Conservation (phyloP, 2,888 invertebrate genomes). For the Pyralis farinalis region DNA sequence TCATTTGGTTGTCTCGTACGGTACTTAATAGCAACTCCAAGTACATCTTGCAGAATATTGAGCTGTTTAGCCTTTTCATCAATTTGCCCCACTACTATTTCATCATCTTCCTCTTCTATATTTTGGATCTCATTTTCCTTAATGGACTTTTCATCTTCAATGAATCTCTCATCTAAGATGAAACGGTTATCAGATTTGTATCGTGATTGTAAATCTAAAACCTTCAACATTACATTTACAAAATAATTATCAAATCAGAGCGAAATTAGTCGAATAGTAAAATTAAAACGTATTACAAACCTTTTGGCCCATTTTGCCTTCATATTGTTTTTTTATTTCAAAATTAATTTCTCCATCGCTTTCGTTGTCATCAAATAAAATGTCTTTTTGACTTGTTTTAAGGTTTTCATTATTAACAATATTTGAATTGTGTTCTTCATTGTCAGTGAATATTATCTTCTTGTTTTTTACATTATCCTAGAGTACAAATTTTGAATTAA, state of each 20-base stretch:
- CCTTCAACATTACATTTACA: slow-evolving; percentile 46
- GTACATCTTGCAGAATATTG: slow-evolving; percentile 77
- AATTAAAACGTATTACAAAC: slow-evolving; percentile 34
- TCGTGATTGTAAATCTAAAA: slow-evolving; percentile 86
- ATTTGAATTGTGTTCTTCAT: slow-evolving; percentile 38
- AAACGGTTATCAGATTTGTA: slow-evolving; percentile 90
- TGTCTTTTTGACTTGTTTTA: slow-evolving; percentile 27
- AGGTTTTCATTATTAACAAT: slow-evolving; percentile 14
- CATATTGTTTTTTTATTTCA: slow-evolving; percentile 83
- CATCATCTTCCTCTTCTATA: slow-evolving; percentile 52
- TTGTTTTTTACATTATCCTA: slow-evolving; percentile 79
- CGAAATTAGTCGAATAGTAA: neutral
- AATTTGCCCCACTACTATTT: slow-evolving; percentile 51
- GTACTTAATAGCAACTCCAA: slow-evolving; percentile 66
- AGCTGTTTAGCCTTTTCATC: slow-evolving; percentile 78
- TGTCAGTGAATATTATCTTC: slow-evolving; percentile 83
- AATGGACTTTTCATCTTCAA: slow-evolving; percentile 74
- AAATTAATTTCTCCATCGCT: slow-evolving; percentile 80
- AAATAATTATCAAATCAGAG: neutral
- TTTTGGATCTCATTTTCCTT: slow-evolving; percentile 41
- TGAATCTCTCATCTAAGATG: slow-evolving; percentile 86
- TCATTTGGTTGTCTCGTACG: slow-evolving; percentile 23
- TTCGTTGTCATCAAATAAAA: slow-evolving; percentile 75
- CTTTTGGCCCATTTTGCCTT: slow-evolving; percentile 84
- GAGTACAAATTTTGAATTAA: slow-evolving; percentile 28